A percentile compares a stretch with the other conserved stretches of the same genome.
phyloP scores from a whole-genome alignment of 2,888 invertebrate genomes.

The Panopea generosa region DNA sequence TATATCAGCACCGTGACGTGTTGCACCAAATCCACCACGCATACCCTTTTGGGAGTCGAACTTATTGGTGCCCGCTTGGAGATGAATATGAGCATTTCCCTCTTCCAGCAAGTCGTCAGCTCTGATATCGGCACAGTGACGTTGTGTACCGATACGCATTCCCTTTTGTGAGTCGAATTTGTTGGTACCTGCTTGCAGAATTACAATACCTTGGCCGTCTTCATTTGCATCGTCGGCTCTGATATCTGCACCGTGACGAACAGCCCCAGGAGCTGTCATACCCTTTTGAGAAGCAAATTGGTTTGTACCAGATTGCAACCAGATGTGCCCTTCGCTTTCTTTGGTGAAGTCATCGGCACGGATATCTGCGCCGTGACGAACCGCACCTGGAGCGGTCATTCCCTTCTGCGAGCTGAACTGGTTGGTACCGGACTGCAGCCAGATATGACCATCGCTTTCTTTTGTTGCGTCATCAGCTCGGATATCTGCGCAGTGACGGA shows the following conservation, averaged over 20 bases:
- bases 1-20: constrained; percentile 83
- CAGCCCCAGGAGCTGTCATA: constrained; percentile 75
- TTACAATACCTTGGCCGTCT: constrained; percentile 72
- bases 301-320: constrained; percentile 82
- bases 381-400: constrained; percentile 77
- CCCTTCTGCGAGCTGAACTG: constrained; percentile 81
- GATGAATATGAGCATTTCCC: constrained; percentile 78
- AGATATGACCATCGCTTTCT: constrained; percentile 72
- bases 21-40: constrained; percentile 74
- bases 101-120: constrained; percentile 79
- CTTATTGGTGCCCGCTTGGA: constrained; percentile 84
- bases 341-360: constrained; percentile 74
- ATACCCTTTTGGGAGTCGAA: constrained; percentile 83
- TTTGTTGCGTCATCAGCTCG: constrained; percentile 75
- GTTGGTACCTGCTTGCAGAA: constrained; percentile 79
- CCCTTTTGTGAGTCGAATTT: constrained; percentile 77
- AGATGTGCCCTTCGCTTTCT: constrained; percentile 65
- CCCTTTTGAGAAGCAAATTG: constrained; percentile 81
- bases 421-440: constrained; percentile 81
- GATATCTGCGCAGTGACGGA: constrained; percentile 82
- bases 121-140: constrained; percentile 83
- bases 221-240: constrained; percentile 68
- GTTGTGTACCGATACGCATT: constrained; percentile 74
- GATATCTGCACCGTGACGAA: constrained; percentile 79
- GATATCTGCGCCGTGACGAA: constrained; percentile 83